Evolutionary conservation across 2,888 invertebrate genomes (phyloP), one percentile per base, ranked within the genome.

Genomic region (Gymnosoma rotundatum): DNA sequence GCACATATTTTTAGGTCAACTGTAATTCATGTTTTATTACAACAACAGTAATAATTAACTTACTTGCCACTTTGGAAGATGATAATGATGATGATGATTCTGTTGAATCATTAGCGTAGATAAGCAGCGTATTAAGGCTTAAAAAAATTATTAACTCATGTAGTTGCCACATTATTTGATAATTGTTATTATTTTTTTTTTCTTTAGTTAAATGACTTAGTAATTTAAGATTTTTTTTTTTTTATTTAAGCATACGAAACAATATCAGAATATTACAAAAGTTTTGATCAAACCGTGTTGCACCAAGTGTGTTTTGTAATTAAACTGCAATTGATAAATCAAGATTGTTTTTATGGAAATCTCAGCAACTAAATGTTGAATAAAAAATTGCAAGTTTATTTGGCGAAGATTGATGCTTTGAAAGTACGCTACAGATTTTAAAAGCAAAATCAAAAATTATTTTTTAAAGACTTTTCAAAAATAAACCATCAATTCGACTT

Each of bases 261-360:
- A 56, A 56, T 4, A 25, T 16, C 2, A 25, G 56, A 54, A 16
- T 58, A 16, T 14, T n/a, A 9, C 16, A 36, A 9, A 10, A 14
- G 18, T 6, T 42, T 25, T 76, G 14, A 16, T 52, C 6, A 38
- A 69, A 79, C 64, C 64, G 72, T 72, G 4, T 64, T 20, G 72
- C 25, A 48, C 38, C 10, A 52, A 64, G 58, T 72, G 14, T 12
- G 2, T 42, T 14, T 38, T 25, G 18, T 32, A 58, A 72, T 72
- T 79, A 50, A 79, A 79, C 72, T 66, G 64, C 48, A 63, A 20
- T 72, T 66, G 21, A 56, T 58, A 12, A 20, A 38, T 64, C n/a
- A 25, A 38, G 5, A 42, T 12, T 18, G 78, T 38, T 79, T 72
- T 79, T 66, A 72, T 79, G 58, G 16, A 42, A 64, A 64, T 58